Base-by-base conservation (phyloP, 2,888 invertebrate genomes). In the Trisateles emortualis region DNA sequence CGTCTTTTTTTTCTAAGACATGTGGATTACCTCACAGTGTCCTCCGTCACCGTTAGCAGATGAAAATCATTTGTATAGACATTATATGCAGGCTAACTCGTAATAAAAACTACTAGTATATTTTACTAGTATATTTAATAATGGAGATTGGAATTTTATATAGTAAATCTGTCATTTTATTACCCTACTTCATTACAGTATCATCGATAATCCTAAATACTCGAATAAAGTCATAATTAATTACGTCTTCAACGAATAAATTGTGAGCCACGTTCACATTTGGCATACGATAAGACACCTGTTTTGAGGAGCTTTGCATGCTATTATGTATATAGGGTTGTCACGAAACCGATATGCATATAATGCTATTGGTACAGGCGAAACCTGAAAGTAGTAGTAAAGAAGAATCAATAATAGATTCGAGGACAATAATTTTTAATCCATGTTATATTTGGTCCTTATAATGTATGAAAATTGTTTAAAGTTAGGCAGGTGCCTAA, bases 171-270 rank as follows among this genome's bases (percentile, higher is more conserved):
- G 54, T 45, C 59, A 54, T 70, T 70, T 69, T 68, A 68, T 67
- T 45, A n/a, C 42, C n/a, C 2, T 2, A 30, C n/a, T 26, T 41
- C 29, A 64, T 68, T 62, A 62, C 57, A 51, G 17, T 54, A 54
- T 46, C 17, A 36, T 51, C 52, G 40, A 33, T 50, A 67, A 69
- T 69, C 61, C 56, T 57, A 61, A 69, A 67, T 53, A 64, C 49
- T 56, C 30, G 49, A 42, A 44, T 56, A 57, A 52, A 61, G 45
- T 54, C 44, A 57, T 64, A 69, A 57, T 69, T 64, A 70, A 64
- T 64, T 44, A 52, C 24, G 46, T 61, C 67, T 68, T 69, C 60
- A 61, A 51, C 61, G 41, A 57, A 70, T 69, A 67, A 69, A 67
- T 69, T 67, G 48, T 59, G 43, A 52, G 45, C 36, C 64, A 71